These are phyloP conservation scores for Hetaerina titia DNA, from an alignment of 2,888 invertebrate species.

Conservation along the genomic window DNA sequence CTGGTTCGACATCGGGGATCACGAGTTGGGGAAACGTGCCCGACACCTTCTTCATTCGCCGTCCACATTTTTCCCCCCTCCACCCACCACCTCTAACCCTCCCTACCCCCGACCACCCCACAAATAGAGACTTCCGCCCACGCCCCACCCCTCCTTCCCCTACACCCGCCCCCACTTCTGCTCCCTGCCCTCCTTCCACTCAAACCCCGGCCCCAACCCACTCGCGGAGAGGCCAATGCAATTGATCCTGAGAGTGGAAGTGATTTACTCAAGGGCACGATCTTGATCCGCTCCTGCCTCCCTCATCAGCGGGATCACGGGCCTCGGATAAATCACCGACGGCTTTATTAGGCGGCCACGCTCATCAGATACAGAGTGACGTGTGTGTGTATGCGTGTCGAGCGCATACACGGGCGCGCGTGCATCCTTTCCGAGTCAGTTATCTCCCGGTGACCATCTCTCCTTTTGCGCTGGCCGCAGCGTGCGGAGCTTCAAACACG, in stretches of 20 bases:
- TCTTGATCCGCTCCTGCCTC: slow-evolving; percentile 17
- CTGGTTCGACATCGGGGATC: too few species aligned
- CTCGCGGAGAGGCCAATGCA: slow-evolving; percentile 7
- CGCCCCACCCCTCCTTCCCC: neutral
- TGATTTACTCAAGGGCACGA: slow-evolving; percentile 62
- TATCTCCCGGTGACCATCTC: too few species aligned
- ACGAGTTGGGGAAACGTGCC: too few species aligned
- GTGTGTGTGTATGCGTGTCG: too few species aligned
- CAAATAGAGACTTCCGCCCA: neutral
- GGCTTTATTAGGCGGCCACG: neutral
- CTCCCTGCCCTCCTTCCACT: neutral
- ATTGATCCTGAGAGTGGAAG: slow-evolving; percentile 57
- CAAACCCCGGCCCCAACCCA: neutral
- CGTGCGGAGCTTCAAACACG: too few species aligned
- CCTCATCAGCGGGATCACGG: neutral
- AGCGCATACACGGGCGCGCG: too few species aligned
- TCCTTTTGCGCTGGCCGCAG: too few species aligned
- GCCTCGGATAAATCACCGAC: neutral
- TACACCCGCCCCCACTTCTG: neutral
- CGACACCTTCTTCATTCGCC: neutral
- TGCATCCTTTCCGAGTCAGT: too few species aligned
- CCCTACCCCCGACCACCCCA: neutral
- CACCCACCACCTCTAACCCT: neutral
- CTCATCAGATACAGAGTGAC: neutral
- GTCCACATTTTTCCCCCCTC: neutral